Conservation (phyloP, 2,113 vertebrate genomes). For the Nothoprocta perdicaria region DNA sequence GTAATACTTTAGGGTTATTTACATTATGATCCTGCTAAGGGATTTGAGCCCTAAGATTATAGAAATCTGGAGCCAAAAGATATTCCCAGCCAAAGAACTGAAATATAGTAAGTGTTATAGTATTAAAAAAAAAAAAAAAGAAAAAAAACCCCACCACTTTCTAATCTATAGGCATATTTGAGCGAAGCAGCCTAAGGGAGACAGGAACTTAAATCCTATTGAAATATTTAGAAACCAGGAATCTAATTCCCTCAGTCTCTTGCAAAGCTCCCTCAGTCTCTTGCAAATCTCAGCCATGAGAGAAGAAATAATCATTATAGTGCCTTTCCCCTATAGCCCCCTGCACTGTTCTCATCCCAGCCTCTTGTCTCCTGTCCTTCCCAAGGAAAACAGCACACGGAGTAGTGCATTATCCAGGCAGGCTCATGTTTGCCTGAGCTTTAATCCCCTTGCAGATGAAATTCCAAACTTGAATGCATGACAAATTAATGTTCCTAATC, state of each 20-base stretch:
- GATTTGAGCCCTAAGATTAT: not conserved
- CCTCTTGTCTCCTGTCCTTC: not conserved
- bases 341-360: not conserved
- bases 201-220: not conserved
- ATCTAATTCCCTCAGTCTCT: not conserved
- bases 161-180: not conserved
- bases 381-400: not conserved
- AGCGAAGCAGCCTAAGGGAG: not conserved
- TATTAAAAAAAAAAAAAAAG: not conserved
- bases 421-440: conserved; percentile 3
- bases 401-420: not conserved
- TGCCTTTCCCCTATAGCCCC: not conserved
- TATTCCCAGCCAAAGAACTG: not conserved
- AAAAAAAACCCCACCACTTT: not conserved
- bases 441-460: conserved; percentile 41
- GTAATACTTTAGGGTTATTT: not conserved
- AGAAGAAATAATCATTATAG: conserved; percentile 9
- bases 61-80: not conserved
- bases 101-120: not conserved
- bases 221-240: not conserved
- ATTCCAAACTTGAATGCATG: conserved; percentile 56
- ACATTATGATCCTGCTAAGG: not conserved
- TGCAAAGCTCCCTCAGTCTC: not conserved
- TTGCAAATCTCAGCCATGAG: not conserved
- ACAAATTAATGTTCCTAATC: conserved; percentile 66